Evolutionary conservation across 64 coral and sea anemone genomes (phyloP).

Genomic region (Exaiptasia diaphana): DNA sequence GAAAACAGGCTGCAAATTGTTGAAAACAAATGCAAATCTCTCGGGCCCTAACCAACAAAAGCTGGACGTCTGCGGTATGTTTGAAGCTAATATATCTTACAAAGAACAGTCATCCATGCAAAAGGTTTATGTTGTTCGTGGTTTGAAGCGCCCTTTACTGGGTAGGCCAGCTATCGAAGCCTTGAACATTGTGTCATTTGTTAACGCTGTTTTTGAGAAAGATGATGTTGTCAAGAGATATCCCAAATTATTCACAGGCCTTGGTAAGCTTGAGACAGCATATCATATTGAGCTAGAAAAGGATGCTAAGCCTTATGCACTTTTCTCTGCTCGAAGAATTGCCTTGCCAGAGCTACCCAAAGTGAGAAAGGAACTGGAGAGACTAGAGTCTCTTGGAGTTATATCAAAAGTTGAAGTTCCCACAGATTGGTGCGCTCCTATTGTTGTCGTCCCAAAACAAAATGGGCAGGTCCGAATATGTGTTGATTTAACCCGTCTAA

Average conservation of each 20-base stretch:
- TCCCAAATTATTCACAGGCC: constrained; percentile 15
- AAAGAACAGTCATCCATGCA: not conserved
- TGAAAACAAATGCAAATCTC: not conserved
- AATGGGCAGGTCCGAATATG: constrained; percentile 16
- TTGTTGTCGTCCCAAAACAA: constrained; percentile 33
- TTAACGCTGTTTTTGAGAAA: not conserved
- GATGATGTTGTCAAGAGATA: not conserved
- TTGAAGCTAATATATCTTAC: constrained; percentile 1
- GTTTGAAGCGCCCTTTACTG: not conserved
- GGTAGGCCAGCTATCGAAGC: not conserved
- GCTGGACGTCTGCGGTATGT: constrained; percentile 2
- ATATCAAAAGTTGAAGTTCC: constrained; percentile 31
- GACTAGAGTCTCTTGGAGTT: not conserved
- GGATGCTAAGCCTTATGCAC: not conserved
- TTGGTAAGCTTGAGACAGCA: constrained; percentile 2
- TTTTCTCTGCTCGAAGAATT: not conserved
- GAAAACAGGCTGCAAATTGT: constrained; percentile 16
- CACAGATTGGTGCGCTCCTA: constrained; percentile 35
- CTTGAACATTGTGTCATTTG: not conserved
- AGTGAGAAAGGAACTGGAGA: constrained; percentile 17
- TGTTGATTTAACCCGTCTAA: not conserved
- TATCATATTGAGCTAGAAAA: not conserved
- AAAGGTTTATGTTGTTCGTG: constrained; percentile 10
- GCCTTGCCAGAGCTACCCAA: not conserved
- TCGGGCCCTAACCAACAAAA: constrained; percentile 38